Evolutionary conservation across 2,888 invertebrate genomes (phyloP).

Genomic region (Cheilosia soror): DNA sequence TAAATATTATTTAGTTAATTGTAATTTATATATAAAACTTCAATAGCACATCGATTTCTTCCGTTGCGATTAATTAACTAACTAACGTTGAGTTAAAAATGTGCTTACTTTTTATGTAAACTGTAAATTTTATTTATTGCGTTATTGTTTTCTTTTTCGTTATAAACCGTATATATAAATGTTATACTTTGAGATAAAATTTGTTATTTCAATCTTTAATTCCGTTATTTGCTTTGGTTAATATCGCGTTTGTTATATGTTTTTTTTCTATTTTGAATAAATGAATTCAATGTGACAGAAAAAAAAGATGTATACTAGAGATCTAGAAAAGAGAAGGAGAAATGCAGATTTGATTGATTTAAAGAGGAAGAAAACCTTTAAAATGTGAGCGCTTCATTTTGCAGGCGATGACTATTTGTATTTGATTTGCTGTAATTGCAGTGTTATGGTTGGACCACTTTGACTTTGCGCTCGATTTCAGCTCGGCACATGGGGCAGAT

Average conservation of each 20-base stretch:
- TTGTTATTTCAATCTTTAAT: constrained; percentile 53
- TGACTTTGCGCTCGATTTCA: constrained; percentile 88
- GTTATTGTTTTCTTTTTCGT: constrained; percentile 18
- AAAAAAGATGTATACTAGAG: constrained; percentile 22
- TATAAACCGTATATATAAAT: constrained; percentile 52
- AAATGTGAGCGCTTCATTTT: constrained; percentile 13
- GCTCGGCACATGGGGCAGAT: constrained; percentile 92
- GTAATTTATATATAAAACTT: constrained; percentile 38
- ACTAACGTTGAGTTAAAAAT: constrained; percentile 47
- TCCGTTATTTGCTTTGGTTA: constrained; percentile 38
- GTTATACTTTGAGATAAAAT: constrained; percentile 46
- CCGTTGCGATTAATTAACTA: constrained; percentile 33
- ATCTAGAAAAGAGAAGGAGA: constrained; percentile 26
- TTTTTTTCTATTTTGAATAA: not conserved
- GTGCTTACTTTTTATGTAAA: constrained; percentile 47
- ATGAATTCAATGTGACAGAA: constrained; percentile 28
- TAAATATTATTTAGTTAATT: constrained; percentile 5
- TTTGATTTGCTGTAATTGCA: not conserved
- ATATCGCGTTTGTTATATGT: constrained; percentile 23
- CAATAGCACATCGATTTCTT: constrained; percentile 42
- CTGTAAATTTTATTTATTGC: constrained; percentile 67
- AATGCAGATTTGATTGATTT: constrained; percentile 51
- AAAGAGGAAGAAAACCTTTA: constrained; percentile 47
- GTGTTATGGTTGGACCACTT: constrained; percentile 86
- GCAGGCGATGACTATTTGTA: constrained; percentile 1